Conservation (phyloP, 2,113 vertebrate genomes). For the Copsychus sechellarum region DNA sequence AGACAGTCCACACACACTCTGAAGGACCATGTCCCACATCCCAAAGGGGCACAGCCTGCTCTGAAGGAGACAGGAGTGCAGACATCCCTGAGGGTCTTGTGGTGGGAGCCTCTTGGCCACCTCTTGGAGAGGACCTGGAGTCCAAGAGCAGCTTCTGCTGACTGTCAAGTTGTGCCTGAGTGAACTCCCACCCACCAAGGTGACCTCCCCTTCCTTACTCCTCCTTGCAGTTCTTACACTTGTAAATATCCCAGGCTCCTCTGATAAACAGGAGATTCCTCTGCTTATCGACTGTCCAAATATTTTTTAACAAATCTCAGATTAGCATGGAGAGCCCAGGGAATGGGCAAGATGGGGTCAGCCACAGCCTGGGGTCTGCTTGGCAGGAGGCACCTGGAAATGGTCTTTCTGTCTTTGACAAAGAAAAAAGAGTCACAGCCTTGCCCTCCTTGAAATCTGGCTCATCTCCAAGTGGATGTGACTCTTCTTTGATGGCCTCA, state of each 20-base stretch:
- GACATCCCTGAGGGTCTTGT: background rate
- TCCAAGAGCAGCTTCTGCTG: background rate
- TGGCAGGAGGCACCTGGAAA: conserved; percentile 13
- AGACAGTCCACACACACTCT: background rate
- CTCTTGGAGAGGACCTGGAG: background rate
- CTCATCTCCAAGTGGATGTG: background rate
- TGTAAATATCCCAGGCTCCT: conserved; percentile 45
- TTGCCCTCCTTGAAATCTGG: background rate
- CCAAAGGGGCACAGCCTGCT: background rate
- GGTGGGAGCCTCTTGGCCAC: background rate
- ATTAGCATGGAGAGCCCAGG: background rate
- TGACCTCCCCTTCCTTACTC: background rate
- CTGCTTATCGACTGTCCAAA: conserved; percentile 31
- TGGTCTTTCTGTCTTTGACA: background rate
- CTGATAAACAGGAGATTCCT: conserved; percentile 50
- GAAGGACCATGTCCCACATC: background rate
- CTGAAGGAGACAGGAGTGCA: background rate
- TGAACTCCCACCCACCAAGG: background rate
- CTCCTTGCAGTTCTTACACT: background rate
- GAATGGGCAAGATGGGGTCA: background rate
- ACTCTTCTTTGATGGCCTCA: background rate
- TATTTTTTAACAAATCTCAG: conserved; percentile 44
- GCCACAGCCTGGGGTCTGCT: background rate
- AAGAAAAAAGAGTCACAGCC: background rate
- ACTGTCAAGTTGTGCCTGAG: background rate